Conservation (phyloP, 2,888 invertebrate genomes). For the Drosophila ustulata region DNA sequence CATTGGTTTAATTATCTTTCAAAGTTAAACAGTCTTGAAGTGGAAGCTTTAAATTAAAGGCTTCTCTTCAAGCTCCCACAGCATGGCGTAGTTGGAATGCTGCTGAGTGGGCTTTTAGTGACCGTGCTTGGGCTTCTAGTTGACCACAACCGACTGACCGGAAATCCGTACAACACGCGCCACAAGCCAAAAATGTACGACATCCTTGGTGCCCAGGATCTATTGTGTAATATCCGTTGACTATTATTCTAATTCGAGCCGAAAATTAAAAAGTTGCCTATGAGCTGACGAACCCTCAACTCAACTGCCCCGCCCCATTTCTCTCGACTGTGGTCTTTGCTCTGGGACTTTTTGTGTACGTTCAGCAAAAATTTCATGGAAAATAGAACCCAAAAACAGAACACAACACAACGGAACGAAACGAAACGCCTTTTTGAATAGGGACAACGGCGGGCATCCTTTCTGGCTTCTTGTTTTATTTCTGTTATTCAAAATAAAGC, state of each 20-base stretch:
- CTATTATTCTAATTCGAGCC: constrained; percentile 78
- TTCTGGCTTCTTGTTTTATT: constrained; percentile 65
- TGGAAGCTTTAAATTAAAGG: constrained; percentile 14
- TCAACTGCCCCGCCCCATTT: neutral
- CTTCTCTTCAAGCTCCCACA: neutral
- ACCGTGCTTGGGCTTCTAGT: constrained; percentile 16
- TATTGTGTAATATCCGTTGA: constrained; percentile 74
- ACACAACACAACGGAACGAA: constrained; percentile 23
- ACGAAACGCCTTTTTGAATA: constrained; percentile 63
- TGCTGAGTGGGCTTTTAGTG: constrained; percentile 27
- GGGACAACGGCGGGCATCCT: constrained; percentile 49
- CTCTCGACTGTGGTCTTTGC: constrained; percentile 20
- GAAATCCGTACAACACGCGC: constrained; percentile 61
- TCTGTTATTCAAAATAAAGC: constrained; percentile 66
- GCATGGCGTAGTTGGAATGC: neutral
- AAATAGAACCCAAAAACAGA: constrained; percentile 62
- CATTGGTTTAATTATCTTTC: neutral
- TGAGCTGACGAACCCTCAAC: constrained; percentile 25
- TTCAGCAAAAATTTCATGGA: constrained; percentile 69
- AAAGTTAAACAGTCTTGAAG: neutral
- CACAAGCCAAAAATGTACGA: constrained; percentile 28
- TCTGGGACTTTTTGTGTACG: constrained; percentile 33
- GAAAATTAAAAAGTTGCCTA: constrained; percentile 74
- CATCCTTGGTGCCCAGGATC: constrained; percentile 25
- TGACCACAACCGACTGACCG: constrained; percentile 57